These are phyloP conservation scores for Dasyornis broadbenti DNA, from an alignment of 2,113 vertebrate species.

Conservation along the genomic window DNA sequence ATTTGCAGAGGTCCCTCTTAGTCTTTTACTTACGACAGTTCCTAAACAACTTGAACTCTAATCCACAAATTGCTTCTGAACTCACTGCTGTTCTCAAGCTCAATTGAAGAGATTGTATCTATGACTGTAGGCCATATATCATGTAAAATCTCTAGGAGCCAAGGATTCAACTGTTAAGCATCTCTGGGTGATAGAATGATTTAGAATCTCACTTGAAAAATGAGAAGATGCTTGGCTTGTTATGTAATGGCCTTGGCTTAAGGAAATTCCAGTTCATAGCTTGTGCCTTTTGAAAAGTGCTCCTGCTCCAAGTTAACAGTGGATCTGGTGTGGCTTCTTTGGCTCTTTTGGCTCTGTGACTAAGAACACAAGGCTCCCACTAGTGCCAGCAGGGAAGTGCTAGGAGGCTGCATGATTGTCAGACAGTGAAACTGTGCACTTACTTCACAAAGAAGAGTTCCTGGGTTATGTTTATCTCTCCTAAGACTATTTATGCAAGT, in stretches of 20 bases:
- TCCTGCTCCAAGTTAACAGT: neutral
- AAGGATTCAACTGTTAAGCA: neutral
- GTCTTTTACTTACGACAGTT: neutral
- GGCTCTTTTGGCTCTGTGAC: neutral
- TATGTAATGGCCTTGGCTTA: neutral
- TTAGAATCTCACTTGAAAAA: neutral
- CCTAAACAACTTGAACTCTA: neutral
- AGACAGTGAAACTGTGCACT: neutral
- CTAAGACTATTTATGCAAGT: neutral
- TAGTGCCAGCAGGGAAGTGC: neutral
- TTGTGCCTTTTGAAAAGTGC: neutral
- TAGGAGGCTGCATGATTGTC: neutral
- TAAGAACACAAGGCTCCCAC: neutral
- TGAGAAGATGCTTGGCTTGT: neutral
- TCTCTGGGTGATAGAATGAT: neutral
- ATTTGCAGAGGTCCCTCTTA: neutral
- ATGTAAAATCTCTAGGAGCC: neutral
- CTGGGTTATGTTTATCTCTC: neutral
- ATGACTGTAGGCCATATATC: neutral
- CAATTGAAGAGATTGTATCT: neutral
- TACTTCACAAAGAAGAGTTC: neutral
- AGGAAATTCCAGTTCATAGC: neutral
- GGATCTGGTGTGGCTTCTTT: neutral
- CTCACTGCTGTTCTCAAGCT: neutral
- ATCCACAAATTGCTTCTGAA: neutral